Conservation (phyloP, 2,113 vertebrate species). For the Tapirus terrestris region DNA sequence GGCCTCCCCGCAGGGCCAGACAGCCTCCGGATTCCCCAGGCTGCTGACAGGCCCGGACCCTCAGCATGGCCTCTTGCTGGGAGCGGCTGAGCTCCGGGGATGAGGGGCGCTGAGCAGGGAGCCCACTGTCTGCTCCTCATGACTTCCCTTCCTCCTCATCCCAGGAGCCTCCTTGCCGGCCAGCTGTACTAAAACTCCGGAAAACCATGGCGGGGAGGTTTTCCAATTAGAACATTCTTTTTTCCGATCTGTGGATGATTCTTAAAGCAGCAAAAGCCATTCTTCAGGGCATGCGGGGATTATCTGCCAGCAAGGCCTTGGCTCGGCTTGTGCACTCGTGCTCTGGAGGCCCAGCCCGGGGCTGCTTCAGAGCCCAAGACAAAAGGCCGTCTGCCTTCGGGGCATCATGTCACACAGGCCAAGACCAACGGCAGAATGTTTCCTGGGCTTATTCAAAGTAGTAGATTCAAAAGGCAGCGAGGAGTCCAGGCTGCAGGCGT, state of each 20-base stretch:
- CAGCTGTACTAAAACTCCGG: constrained; percentile 81
- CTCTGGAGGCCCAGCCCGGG: constrained; percentile 54
- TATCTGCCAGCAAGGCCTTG: constrained; percentile 69
- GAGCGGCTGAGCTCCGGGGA: neutral
- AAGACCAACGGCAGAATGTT: neutral
- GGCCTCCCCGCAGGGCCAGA: neutral
- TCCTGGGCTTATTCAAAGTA: neutral
- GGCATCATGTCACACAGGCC: constrained; percentile 34
- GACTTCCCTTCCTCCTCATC: constrained; percentile 74
- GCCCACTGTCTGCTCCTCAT: constrained; percentile 71
- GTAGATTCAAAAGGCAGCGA: neutral
- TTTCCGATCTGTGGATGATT: constrained; percentile 78
- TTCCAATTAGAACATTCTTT: constrained; percentile 84
- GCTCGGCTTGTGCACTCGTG: constrained; percentile 28
- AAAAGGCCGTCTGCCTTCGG: constrained; percentile 30
- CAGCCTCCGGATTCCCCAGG: neutral
- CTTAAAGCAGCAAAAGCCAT: constrained; percentile 72
- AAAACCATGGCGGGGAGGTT: constrained; percentile 81
- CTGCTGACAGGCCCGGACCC: neutral
- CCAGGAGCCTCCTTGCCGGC: constrained; percentile 68
- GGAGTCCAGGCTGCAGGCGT: neutral
- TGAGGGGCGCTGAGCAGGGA: constrained; percentile 48
- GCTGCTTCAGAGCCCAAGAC: neutral
- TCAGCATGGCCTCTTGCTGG: neutral
- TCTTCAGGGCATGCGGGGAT: constrained; percentile 66